phyloP scores from a whole-genome alignment of 2,888 invertebrate species.

The Tetragnatha montana region DNA sequence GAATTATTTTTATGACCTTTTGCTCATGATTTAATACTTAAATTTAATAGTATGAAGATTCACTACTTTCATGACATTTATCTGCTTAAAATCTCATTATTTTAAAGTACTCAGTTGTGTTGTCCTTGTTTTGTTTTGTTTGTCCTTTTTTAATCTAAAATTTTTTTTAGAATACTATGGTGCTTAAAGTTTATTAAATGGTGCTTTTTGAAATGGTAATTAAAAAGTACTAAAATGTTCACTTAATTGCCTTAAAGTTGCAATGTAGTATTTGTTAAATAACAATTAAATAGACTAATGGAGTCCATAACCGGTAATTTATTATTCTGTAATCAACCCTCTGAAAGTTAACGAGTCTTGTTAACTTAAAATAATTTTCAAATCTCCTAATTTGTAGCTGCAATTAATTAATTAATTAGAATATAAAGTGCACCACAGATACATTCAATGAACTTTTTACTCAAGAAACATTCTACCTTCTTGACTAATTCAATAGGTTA shows the following conservation, averaged over 20 bases:
- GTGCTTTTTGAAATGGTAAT: slow-evolving; percentile 55
- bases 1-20: neutral
- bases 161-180: slow-evolving; percentile 26
- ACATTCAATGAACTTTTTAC: neutral
- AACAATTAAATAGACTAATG: no score
- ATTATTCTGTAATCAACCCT: no score
- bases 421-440: no score
- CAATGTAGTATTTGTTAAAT: slow-evolving; percentile 17
- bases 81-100: neutral
- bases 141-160: neutral
- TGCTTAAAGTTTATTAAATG: slow-evolving; percentile 52
- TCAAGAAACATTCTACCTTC: neutral
- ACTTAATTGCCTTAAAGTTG: slow-evolving; percentile 36
- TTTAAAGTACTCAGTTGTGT: neutral
- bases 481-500: neutral
- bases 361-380: no score
- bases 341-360: no score
- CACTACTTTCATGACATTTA: neutral
- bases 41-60: neutral
- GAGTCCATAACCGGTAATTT: no score
- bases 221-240: slow-evolving; percentile 30
- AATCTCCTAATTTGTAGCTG: no score
- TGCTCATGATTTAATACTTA: slow-evolving; percentile 2
- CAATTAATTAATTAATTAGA: no score
- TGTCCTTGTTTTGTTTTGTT: neutral